These are phyloP conservation scores for Achroia grisella DNA, from an alignment of 1,140 invertebrate genomes.

Conservation along the genomic window DNA sequence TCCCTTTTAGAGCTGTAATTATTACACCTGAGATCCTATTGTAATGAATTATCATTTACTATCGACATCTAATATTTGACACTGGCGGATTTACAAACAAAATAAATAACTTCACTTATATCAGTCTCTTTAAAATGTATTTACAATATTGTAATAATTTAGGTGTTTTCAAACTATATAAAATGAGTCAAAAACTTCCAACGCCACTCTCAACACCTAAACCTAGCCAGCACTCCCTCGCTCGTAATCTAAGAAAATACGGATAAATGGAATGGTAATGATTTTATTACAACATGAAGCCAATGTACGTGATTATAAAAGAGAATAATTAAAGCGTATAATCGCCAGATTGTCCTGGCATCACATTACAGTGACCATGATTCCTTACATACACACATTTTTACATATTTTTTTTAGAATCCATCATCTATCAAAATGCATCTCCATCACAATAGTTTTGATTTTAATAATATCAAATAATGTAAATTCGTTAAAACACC, in stretches of 20 bases:
- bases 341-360: conserved; percentile 18
- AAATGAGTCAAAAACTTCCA: conserved; percentile 16
- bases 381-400: neutral
- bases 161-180: conserved; percentile 45
- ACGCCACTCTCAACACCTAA: conserved; percentile 17
- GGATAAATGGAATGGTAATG: conserved; percentile 39
- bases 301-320: conserved; percentile 32
- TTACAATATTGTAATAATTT: conserved; percentile 60
- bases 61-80: conserved; percentile 53
- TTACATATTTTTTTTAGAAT: neutral
- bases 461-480: neutral
- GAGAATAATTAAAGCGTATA: conserved; percentile 41
- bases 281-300: conserved; percentile 37
- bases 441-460: too few species aligned
- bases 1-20: conserved; percentile 21
- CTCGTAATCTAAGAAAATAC: conserved; percentile 6
- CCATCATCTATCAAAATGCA: neutral
- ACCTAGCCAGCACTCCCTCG: conserved; percentile 13
- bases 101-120: conserved; percentile 67
- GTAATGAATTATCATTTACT: conserved; percentile 20
- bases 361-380: neutral
- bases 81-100: conserved; percentile 58
- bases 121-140: conserved; percentile 70
- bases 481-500: neutral
- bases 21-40: conserved; percentile 34